Evolutionary conservation across 2,797 vertebrate genomes (phyloP), one percentile per base, ranked within the genome.

Genomic region (Melanotaenia nigrans): DNA sequence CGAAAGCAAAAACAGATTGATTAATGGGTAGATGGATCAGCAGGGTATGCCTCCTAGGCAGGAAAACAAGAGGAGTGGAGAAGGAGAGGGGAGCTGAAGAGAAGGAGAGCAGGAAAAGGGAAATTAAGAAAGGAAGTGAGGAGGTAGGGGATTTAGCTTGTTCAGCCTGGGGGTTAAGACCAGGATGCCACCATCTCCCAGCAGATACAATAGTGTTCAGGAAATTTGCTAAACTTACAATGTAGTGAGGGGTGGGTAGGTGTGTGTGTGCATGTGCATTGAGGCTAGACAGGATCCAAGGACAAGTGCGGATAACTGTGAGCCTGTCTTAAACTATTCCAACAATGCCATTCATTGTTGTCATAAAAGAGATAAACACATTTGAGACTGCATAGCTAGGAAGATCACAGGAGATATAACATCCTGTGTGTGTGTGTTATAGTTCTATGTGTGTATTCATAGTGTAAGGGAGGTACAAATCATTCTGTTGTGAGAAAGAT

Each of bases 341-440:
- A 94, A 89, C 85, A 87, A 94, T 94, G 92, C 60, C 79, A 92
- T 91, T 91, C 85, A 92, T 93, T 92, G 89, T 90, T 89, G 88
- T 89, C 69, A 81, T 77, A 79, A 78, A 87, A 78, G 61, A 91
- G 86, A 93, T 82, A 89, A 93, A 92, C 90, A 87, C 77, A 79
- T 84, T 87, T 78, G 72, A 62, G 81, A 78, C 68, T 11, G 71
- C 80, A 85, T 86, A 85, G 81, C 85, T 82, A 61, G 40, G 70
- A 79, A 84, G 84, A 90, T 91, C 84, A 87, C 70, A 79, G 79
- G 57, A 81, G 76, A 87, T 87, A 71, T 40, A 77, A 77, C 79
- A 86, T 91, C 85, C 85, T 89, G 83, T 79, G 68, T 78, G 64
- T 78, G 64, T 54, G 30, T 76, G 18, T 16, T 67, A 59, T 71